Conservation (phyloP, 2,888 invertebrate genomes). For the Macrophya alboannulata region DNA sequence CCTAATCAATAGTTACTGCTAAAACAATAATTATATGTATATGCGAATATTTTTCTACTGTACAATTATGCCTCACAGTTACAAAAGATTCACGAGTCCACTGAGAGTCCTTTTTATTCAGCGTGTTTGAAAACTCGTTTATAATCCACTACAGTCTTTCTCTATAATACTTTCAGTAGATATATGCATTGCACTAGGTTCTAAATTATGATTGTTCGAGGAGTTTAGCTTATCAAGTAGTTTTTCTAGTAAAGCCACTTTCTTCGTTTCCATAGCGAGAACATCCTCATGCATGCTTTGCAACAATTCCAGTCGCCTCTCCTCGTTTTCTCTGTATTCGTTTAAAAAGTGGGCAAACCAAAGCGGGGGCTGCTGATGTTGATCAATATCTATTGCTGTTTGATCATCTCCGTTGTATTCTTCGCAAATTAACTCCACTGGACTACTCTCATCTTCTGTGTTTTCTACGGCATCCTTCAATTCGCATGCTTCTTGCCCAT, state of each 20-base stretch:
- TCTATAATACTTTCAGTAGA: constrained; percentile 8
- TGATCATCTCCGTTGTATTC: constrained; percentile 41
- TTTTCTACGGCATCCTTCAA: neutral
- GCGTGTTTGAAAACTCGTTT: neutral
- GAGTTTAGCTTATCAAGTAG: constrained; percentile 37
- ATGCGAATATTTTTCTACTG: constrained; percentile 19
- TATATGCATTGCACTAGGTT: neutral
- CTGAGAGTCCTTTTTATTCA: neutral
- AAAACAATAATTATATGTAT: neutral
- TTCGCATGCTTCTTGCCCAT: constrained; percentile 53
- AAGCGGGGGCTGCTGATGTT: constrained; percentile 56
- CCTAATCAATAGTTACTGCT: neutral
- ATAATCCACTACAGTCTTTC: constrained; percentile 11
- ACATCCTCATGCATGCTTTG: constrained; percentile 48
- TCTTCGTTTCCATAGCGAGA: constrained; percentile 48
- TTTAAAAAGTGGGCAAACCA: constrained; percentile 61
- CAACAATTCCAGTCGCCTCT: constrained; percentile 46
- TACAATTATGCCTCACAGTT: constrained; percentile 1
- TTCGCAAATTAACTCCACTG: constrained; percentile 29
- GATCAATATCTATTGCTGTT: constrained; percentile 37
- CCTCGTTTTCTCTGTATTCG: constrained; percentile 59
- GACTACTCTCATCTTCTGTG: constrained; percentile 37
- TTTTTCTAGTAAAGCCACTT: constrained; percentile 26
- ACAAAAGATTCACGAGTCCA: neutral
- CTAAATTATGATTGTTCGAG: neutral